Percentiles rank a stretch among this genome's conserved stretches.
Conservation (phyloP, 1,140 invertebrate genomes). For the Drosophila gunungcola region DNA sequence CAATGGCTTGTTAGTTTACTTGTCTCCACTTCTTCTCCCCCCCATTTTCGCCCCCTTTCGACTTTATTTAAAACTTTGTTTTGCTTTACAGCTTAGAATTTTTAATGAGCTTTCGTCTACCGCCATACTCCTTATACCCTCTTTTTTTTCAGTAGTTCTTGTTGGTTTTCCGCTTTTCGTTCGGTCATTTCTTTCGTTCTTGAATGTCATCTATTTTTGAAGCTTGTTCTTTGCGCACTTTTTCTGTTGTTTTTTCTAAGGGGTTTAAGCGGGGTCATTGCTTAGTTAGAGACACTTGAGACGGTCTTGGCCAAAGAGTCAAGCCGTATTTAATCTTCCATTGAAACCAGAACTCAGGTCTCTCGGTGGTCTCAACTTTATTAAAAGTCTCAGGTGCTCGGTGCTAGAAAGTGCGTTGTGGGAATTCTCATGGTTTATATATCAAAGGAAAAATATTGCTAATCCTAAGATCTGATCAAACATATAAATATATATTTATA, state of each 20-base stretch:
- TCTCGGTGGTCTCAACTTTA: background rate
- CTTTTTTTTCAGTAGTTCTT: conserved; percentile 27
- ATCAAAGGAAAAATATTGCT: too few species aligned
- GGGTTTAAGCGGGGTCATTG: conserved; percentile 62
- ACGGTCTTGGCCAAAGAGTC: conserved; percentile 14
- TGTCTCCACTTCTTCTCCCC: conserved; percentile 35
- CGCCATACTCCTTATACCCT: conserved; percentile 23
- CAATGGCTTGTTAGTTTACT: conserved; percentile 79
- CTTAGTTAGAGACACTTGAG: conserved; percentile 57
- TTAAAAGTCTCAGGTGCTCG: conserved; percentile 1
- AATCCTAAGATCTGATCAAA: too few species aligned
- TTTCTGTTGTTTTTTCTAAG: conserved; percentile 32
- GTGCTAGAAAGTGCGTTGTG: background rate
- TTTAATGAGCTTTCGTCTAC: conserved; percentile 80
- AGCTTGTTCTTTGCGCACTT: conserved; percentile 41
- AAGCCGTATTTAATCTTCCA: conserved; percentile 19
- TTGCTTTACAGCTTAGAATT: conserved; percentile 81
- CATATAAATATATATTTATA: too few species aligned
- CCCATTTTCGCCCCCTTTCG: conserved; percentile 15
- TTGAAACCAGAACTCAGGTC: conserved; percentile 10
- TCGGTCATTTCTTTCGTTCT: conserved; percentile 58
- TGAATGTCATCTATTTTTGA: conserved; percentile 76
- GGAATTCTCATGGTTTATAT: too few species aligned
- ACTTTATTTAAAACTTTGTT: conserved; percentile 82
- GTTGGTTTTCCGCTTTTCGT: conserved; percentile 44